Percentiles rank a stretch among this genome's conserved stretches.
These are phyloP conservation scores for Dynastes grantii DNA, from an alignment of 2,888 invertebrate genomes.

Conservation along the genomic window DNA sequence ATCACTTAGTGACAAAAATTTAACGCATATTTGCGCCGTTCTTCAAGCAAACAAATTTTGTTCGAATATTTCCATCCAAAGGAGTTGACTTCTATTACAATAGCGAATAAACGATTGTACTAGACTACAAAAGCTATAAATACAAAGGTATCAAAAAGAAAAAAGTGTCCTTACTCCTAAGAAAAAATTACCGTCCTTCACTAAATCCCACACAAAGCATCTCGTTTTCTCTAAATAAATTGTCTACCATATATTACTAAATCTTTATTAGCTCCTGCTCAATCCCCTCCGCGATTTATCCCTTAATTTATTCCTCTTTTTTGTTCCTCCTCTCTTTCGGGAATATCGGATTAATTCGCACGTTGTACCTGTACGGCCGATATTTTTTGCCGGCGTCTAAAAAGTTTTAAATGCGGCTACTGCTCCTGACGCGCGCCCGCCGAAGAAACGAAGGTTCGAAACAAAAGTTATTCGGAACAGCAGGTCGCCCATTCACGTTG, in stretches of 20 bases:
- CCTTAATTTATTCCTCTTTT: not conserved
- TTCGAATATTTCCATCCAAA: no score
- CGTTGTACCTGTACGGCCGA: constrained; percentile 24
- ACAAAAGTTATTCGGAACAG: constrained; percentile 45
- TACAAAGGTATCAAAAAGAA: no score
- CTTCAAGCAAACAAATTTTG: no score
- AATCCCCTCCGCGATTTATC: not conserved
- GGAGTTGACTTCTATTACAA: no score
- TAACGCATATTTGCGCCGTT: no score
- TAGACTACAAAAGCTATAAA: no score
- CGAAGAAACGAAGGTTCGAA: constrained; percentile 43
- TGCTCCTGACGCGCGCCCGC: constrained; percentile 34
- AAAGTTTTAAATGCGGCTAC: constrained; percentile 36
- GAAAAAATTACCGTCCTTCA: no score
- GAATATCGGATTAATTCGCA: constrained; percentile 19
- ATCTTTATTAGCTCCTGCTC: constrained; percentile 2
- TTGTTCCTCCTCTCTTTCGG: not conserved
- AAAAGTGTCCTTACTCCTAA: no score
- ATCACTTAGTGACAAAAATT: no score
- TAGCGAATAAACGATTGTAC: no score
- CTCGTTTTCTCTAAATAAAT: not conserved
- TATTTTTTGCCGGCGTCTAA: constrained; percentile 35
- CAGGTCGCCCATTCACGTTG: constrained; percentile 37
- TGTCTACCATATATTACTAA: constrained; percentile 8
- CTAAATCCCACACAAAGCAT: no score